Evolutionary conservation across 2,113 vertebrate genomes (phyloP), one percentile per base, ranked within the genome.

Genomic region (Myrmecobius fasciatus): DNA sequence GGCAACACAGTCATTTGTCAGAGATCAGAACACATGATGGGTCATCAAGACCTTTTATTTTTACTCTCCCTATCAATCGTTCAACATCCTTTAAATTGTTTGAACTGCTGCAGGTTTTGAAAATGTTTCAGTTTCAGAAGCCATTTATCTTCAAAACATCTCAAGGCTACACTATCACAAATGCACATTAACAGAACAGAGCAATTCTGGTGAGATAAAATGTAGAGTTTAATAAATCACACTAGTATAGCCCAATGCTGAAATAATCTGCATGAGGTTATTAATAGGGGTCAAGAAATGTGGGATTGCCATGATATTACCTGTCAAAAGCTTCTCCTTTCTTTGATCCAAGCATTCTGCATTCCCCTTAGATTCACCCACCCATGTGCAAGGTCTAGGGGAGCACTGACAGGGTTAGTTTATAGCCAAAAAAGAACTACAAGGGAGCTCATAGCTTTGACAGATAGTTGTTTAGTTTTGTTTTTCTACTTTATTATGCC

Each of bases 121-220:
- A 94, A n/a, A 88, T 46, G 17, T 89, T 93, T 91, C 47, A 89
- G 92, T 89, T 96, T 53, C 22, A 83, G 14, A 88, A 93, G 89
- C 25, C 28, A 93, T 90, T 95, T 88, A 93, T 96, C 90, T 94
- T 91, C 53, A 93, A 95, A 95, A 54, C 67, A 83, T 83, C n/a
- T 83, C 67, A 83, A n/a, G 67, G 67, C 67, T 83, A 83, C n/a
- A 24, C 67, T 49, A 95, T 95, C 46, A 95, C 53, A 91, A 92
- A 92, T 95, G 46, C 93, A 96, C 93, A 91, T 93, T 91, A 47
- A 89, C 36, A 54, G 91, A 75, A 92, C 89, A 94, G 93, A 92
- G 83, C 89, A 91, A n/a, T 89, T 75, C 94, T 95, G 95, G 95
- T 95, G 92, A 96, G 93, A 95, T 95, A 60, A 95, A 94, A 94